Conservation (phyloP, 2,888 invertebrate species). For the Rhagonycha lutea region DNA sequence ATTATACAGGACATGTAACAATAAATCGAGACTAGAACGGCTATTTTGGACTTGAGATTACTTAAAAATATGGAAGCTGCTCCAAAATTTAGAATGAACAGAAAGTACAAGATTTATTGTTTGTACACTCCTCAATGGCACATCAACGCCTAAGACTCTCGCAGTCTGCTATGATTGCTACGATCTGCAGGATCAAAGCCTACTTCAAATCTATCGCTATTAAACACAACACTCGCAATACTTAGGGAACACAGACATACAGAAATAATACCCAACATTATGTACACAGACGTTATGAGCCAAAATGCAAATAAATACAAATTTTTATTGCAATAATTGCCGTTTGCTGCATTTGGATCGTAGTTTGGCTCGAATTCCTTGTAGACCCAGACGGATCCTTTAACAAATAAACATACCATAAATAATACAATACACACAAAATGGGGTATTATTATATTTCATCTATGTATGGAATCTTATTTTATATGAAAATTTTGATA, state of each 20-base stretch:
- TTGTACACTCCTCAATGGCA: neutral
- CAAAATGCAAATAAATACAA: constrained; percentile 72
- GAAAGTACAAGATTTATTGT: neutral
- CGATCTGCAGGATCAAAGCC: constrained; percentile 6
- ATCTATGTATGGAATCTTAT: too few species aligned
- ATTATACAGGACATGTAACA: neutral
- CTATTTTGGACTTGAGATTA: neutral
- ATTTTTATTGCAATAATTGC: constrained; percentile 67
- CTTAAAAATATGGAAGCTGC: neutral
- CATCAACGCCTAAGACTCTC: constrained; percentile 9
- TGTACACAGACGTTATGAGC: constrained; percentile 68
- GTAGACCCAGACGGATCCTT: constrained; percentile 73
- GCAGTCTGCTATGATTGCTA: too few species aligned
- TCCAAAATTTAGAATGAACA: neutral
- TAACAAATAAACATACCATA: constrained; percentile 29
- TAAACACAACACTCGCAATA: constrained; percentile 54
- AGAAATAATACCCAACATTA: constrained; percentile 59
- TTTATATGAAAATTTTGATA: too few species aligned
- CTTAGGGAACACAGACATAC: constrained; percentile 62
- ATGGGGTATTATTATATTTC: too few species aligned
- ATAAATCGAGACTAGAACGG: neutral
- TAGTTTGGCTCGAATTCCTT: constrained; percentile 66
- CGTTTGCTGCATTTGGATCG: constrained; percentile 50
- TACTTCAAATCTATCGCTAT: constrained; percentile 18
- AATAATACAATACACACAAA: neutral